Percentiles rank a stretch among this genome's conserved stretches.
Evolutionary conservation across 2,113 vertebrate species (phyloP).

Genomic region (Picathartes gymnocephalus): DNA sequence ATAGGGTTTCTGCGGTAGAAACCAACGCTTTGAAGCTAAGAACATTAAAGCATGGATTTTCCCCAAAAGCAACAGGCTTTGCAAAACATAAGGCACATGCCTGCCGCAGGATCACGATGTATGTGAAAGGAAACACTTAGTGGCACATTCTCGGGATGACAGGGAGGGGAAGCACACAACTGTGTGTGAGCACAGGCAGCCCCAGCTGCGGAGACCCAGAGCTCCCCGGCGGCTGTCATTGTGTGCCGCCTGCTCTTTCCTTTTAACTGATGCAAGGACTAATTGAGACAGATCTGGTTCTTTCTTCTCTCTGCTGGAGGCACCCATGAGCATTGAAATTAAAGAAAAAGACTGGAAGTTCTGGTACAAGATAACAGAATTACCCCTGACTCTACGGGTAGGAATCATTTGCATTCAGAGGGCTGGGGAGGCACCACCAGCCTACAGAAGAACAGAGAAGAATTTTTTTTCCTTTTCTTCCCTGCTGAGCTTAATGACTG

Average conservation of each 20-base stretch:
- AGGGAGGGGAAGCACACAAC: background rate
- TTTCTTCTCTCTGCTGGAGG: background rate
- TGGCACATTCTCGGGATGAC: background rate
- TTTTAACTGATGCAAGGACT: background rate
- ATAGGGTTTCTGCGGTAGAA: constrained; percentile 25
- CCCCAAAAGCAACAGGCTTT: constrained; percentile 44
- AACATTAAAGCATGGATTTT: constrained; percentile 37
- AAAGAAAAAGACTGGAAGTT: background rate
- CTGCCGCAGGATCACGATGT: background rate
- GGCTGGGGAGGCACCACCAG: background rate
- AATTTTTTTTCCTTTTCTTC: background rate
- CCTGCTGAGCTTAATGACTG: background rate
- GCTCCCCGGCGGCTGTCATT: background rate
- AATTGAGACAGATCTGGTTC: background rate
- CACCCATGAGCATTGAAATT: background rate
- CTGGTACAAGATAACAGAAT: background rate
- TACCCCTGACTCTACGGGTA: background rate
- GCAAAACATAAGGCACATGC: background rate
- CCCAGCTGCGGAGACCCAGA: background rate
- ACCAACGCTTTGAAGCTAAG: constrained; percentile 35
- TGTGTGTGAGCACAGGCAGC: background rate
- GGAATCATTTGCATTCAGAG: background rate
- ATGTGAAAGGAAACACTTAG: background rate
- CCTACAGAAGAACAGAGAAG: background rate
- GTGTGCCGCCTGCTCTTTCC: background rate